phyloP scores from a whole-genome alignment of 2,888 invertebrate species.

The Buathra laborator region DNA sequence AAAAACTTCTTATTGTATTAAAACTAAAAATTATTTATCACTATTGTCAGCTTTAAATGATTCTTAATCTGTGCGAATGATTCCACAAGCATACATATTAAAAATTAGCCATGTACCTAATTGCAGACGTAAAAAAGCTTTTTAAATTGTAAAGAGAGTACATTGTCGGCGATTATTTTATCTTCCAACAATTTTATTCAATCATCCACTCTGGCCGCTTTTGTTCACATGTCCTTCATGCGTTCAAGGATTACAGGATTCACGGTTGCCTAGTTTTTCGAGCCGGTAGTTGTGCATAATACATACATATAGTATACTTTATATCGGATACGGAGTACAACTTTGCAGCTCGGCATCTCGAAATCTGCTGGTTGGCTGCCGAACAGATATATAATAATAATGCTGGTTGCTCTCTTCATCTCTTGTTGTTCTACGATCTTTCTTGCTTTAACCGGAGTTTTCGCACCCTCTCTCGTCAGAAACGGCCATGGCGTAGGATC shows the following conservation, averaged over 20 bases:
- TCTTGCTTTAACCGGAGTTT: constrained; percentile 17
- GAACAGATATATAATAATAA: constrained; percentile 23
- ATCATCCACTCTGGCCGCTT: neutral
- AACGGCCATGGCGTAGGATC: neutral
- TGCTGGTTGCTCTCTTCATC: constrained; percentile 3
- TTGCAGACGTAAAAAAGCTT: too few relatives aligned
- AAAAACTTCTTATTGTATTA: neutral
- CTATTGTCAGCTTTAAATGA: too few relatives aligned
- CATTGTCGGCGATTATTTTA: neutral
- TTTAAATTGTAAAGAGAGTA: too few relatives aligned
- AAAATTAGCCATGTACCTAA: too few relatives aligned
- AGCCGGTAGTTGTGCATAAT: constrained; percentile 11
- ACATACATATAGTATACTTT: neutral
- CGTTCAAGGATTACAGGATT: neutral
- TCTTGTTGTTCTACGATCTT: constrained; percentile 2
- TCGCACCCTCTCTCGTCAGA: constrained; percentile 26
- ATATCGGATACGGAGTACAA: constrained; percentile 24
- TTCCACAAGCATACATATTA: too few relatives aligned
- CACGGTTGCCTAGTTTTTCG: constrained; percentile 10
- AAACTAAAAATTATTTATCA: too few relatives aligned
- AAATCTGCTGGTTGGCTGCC: constrained; percentile 3
- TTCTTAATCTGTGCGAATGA: too few relatives aligned
- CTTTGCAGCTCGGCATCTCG: constrained; percentile 33
- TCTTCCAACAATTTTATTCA: neutral
- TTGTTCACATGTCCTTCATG: constrained; percentile 1